Conservation (phyloP, 2,888 invertebrate genomes). For the Campopleginae sp. region DNA sequence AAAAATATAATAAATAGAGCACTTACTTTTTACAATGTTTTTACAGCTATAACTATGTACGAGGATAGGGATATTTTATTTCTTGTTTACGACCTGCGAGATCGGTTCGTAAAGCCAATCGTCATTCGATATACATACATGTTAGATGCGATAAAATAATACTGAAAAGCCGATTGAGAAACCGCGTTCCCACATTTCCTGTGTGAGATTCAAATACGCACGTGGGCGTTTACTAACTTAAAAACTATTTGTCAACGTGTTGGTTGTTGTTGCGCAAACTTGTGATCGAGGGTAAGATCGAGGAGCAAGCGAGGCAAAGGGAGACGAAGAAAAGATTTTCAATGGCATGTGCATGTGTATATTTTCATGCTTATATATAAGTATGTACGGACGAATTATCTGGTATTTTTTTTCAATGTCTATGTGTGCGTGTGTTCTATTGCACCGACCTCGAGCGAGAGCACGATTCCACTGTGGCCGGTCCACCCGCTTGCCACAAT, state of each 20-base stretch:
- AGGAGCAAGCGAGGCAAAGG: neutral
- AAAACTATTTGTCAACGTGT: constrained; percentile 70
- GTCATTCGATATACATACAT: neutral
- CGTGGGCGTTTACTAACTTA: constrained; percentile 61
- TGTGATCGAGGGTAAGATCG: constrained; percentile 8
- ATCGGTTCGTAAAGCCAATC: constrained; percentile 33
- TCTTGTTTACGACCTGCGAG: constrained; percentile 24
- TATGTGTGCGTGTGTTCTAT: constrained; percentile 2
- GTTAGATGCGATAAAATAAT: constrained; percentile 37
- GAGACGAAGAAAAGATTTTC: neutral
- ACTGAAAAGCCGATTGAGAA: constrained; percentile 61
- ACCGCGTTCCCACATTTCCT: constrained; percentile 63
- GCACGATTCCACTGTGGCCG: constrained; percentile 42
- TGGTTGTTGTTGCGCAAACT: constrained; percentile 65
- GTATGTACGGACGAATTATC: neutral
- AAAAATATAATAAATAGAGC: neutral
- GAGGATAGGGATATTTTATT: constrained; percentile 23
- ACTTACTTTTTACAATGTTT: neutral
- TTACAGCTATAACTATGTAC: neutral
- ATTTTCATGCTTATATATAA: too few relatives aligned
- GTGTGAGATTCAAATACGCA: constrained; percentile 36
- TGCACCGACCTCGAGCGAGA: constrained; percentile 50
- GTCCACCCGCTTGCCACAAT: constrained; percentile 43
- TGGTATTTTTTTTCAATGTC: neutral
- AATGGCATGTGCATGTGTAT: neutral